Evolutionary conservation across 2,888 invertebrate species (phyloP).

Genomic region (Maniola hyperantus): DNA sequence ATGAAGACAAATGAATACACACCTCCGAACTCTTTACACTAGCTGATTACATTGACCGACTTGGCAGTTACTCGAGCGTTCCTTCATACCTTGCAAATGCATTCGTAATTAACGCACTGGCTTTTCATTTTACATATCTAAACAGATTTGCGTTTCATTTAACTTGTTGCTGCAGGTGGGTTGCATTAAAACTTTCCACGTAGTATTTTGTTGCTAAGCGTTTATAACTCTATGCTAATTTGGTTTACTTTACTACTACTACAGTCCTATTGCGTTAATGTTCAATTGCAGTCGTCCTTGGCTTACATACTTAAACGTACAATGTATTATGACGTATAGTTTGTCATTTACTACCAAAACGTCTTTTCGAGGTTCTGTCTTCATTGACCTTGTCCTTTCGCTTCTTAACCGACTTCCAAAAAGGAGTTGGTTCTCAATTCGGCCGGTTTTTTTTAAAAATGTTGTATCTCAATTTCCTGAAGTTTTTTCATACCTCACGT

Average conservation of each 20-base stretch:
- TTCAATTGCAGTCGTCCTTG: slow-evolving; percentile 1
- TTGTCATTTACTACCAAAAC: neutral
- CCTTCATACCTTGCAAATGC: slow-evolving; percentile 56
- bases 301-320: slow-evolving; percentile 1
- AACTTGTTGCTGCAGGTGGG: slow-evolving; percentile 36
- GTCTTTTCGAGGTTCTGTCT: neutral
- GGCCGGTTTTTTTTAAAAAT: no score
- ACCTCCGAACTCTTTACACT: slow-evolving; percentile 45
- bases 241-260: slow-evolving; percentile 9
- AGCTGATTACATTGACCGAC: slow-evolving; percentile 56
- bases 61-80: slow-evolving; percentile 50
- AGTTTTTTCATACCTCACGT: neutral
- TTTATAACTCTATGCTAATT: slow-evolving; percentile 9
- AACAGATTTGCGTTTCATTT: slow-evolving; percentile 61
- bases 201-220: slow-evolving; percentile 23
- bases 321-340: neutral
- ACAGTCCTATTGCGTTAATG: neutral
- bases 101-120: slow-evolving; percentile 60
- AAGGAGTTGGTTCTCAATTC: no score
- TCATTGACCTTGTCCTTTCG: slow-evolving; percentile 6
- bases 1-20: slow-evolving; percentile 35
- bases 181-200: slow-evolving; percentile 26
- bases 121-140: slow-evolving; percentile 64
- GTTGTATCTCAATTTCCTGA: neutral
- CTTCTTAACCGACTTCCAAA: no score